Percentiles rank a stretch among this genome's conserved stretches.
Evolutionary conservation across 2,888 invertebrate genomes (phyloP).

Genomic region (Aricia artaxerxes): DNA sequence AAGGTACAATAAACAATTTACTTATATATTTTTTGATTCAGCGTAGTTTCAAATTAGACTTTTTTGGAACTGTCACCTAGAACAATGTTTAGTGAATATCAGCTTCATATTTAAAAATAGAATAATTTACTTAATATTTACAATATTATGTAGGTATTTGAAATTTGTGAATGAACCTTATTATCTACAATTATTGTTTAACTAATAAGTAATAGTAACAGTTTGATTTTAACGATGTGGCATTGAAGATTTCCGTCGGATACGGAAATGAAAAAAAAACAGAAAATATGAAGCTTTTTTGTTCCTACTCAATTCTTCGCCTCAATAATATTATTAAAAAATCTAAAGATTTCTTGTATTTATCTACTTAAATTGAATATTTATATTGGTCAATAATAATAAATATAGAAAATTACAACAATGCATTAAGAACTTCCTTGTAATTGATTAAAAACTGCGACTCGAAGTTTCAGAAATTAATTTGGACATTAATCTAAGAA

Average conservation of each 20-base stretch:
- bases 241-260: background rate
- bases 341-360: too few relatives aligned
- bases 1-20: background rate
- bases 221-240: background rate
- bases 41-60: background rate
- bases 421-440: too few relatives aligned
- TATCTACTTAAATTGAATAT: too few relatives aligned
- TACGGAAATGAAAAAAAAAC: background rate
- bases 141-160: conserved; percentile 16
- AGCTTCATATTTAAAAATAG: conserved; percentile 9
- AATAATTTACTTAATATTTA: conserved; percentile 30
- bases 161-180: conserved; percentile 27
- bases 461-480: background rate
- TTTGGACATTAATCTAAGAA: conserved; percentile 34
- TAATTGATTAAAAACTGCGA: background rate
- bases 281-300: background rate
- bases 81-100: conserved; percentile 12
- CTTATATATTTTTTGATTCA: too few relatives aligned
- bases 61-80: background rate
- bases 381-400: too few relatives aligned
- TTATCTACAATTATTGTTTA: conserved; percentile 7
- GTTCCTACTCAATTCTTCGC: background rate
- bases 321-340: background rate
- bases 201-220: background rate
- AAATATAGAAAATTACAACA: too few relatives aligned